phyloP scores from a whole-genome alignment of 1,140 invertebrate genomes.

The Ostrea denselamellosa region DNA sequence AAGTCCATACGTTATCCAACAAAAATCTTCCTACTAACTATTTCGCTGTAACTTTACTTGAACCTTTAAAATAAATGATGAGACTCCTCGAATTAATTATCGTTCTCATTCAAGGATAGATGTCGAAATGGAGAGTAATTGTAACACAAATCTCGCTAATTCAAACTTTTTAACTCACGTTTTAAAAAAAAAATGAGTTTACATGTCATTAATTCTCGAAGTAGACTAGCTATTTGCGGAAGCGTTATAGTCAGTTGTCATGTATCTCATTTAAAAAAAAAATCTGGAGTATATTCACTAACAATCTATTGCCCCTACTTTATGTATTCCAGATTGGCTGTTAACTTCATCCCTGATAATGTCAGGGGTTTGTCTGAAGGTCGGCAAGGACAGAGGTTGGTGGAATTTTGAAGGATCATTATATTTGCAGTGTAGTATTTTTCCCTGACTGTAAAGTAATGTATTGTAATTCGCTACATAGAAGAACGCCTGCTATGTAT shows the following conservation, averaged over 20 bases:
- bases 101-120: background rate
- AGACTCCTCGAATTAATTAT: no score
- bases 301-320: conserved; percentile 2
- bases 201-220: background rate
- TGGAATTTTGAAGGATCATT: background rate
- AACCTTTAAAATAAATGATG: no score
- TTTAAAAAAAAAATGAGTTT: background rate
- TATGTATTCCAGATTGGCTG: conserved; percentile 21
- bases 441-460: no score
- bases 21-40: no score
- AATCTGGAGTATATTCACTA: background rate
- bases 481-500: no score
- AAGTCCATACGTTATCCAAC: no score
- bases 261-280: conserved; percentile 18
- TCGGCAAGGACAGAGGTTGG: conserved; percentile 12
- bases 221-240: background rate
- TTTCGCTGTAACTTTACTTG: no score
- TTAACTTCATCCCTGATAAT: conserved; percentile 17
- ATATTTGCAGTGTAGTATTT: background rate
- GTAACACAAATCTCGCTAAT: background rate
- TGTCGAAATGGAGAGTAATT: background rate
- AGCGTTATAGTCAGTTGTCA: background rate
- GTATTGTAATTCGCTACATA: no score
- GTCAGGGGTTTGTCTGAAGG: background rate
- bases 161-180: background rate